Evolutionary conservation across 2,113 vertebrate genomes (phyloP).

Genomic region (Centrocercus urophasianus): DNA sequence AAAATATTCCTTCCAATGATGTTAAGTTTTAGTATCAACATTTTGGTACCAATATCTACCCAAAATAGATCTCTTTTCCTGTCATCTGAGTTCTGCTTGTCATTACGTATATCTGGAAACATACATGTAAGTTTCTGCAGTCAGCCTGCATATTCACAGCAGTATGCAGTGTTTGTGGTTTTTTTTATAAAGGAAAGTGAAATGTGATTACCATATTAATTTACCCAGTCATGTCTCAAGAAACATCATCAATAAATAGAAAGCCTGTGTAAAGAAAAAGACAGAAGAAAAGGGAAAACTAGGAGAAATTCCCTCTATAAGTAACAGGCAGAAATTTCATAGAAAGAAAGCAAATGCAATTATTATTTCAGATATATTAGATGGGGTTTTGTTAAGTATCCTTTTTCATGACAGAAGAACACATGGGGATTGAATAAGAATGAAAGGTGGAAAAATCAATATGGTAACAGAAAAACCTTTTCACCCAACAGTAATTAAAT

Average conservation of each 20-base stretch:
- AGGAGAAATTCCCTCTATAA: not conserved
- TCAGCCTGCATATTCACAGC: not conserved
- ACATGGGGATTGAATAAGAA: not conserved
- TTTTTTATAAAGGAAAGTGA: not conserved
- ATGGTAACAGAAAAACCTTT: constrained; percentile 32
- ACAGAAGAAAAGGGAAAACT: not conserved
- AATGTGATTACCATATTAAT: not conserved
- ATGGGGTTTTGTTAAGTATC: not conserved
- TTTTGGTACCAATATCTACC: not conserved
- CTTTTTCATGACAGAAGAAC: not conserved
- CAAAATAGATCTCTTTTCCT: constrained; percentile 11
- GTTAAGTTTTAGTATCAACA: not conserved
- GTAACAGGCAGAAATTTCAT: not conserved
- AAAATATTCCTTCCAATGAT: not conserved
- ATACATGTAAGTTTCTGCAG: not conserved
- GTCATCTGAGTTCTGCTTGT: not conserved
- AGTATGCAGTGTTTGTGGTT: not conserved
- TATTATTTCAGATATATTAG: not conserved
- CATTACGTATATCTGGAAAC: not conserved
- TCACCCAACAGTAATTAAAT: not conserved
- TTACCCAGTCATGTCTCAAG: not conserved
- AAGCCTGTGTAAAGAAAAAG: not conserved
- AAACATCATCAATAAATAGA: not conserved
- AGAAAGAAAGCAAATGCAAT: not conserved
- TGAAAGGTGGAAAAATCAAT: not conserved